Evolutionary conservation across 30 jellyfish, hydroid and myxozoan genomes (phyloP), one percentile per base, ranked within the genome.

Genomic region (Aurelia sp.): DNA sequence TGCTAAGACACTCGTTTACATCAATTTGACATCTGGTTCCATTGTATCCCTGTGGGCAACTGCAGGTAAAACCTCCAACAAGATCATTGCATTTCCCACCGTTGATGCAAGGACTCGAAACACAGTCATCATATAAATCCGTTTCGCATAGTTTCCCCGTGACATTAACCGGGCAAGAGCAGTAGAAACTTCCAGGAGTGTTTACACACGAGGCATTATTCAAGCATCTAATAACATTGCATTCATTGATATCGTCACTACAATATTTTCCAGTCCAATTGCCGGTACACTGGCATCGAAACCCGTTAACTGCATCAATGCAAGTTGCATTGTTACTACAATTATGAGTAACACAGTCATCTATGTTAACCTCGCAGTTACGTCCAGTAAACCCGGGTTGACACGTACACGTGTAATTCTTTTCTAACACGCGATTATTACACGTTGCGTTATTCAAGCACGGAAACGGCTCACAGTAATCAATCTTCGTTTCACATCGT

Each of bases 131-230:
- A 35, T 72, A 72, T 11, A 92, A 80, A 76, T 92, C 98, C 20
- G 90, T 72, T 19, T 92, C 98, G 72, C 98, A 92, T 11, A 75
- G 58, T 68, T 66, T 53, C 41, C 98, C 98, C 17, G 96, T 86
- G 64, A 82, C 83, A 52, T 71, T 76, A n/a, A 67, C 81, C 3
- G 96, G 96, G 61, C 98, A 92, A 13, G 60, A 33, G 40, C 98
- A 92, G 35, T 53, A 37, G 64, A 86, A 92, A 58, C 96, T 82
- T 6, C 96, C 96, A 3, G 86, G 86, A 0, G 92, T 64, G 81
- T 92, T 78, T 52, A 65, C 31, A 59, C 98, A 92, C 12, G 63
- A 50, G 0, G 84, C 98, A 30, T 82, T 72, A 78, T 86, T 81
- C 4, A 58, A 58, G 60, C 95, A 76, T 3, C 44, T 15, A 16